Conservation (phyloP, 1,140 invertebrate genomes). For the Bombus soroeensis region DNA sequence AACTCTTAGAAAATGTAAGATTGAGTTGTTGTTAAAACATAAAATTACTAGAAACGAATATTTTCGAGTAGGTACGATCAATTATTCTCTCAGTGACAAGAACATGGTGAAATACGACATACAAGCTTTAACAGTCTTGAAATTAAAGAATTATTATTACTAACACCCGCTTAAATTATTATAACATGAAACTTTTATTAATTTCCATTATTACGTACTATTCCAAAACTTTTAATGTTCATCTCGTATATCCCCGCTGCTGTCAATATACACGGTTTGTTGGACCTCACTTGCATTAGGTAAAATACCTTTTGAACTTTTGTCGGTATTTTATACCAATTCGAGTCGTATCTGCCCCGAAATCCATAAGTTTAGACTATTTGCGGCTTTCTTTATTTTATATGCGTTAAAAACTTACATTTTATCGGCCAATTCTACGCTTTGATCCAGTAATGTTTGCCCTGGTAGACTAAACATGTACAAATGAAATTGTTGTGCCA, state of each 20-base stretch:
- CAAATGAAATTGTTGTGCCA: neutral
- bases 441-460: neutral
- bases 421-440: neutral
- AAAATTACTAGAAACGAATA: neutral
- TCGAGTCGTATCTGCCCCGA: neutral
- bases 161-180: neutral
- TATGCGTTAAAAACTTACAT: neutral
- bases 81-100: slow-evolving; percentile 6
- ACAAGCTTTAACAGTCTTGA: slow-evolving; percentile 23
- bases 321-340: slow-evolving; percentile 4
- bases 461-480: neutral
- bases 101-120: slow-evolving; percentile 31
- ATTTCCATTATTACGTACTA: slow-evolving; percentile 8
- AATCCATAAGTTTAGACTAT: neutral
- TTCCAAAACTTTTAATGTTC: slow-evolving; percentile 17
- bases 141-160: neutral
- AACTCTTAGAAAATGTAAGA: neutral
- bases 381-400: neutral
- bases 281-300: slow-evolving; percentile 6
- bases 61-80: neutral
- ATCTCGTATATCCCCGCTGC: slow-evolving; percentile 11
- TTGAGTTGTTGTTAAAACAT: neutral
- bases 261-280: neutral
- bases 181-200: no score
- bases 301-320: neutral